Conservation (phyloP, 2,888 invertebrate genomes). For the Cheiracanthium punctorium region DNA sequence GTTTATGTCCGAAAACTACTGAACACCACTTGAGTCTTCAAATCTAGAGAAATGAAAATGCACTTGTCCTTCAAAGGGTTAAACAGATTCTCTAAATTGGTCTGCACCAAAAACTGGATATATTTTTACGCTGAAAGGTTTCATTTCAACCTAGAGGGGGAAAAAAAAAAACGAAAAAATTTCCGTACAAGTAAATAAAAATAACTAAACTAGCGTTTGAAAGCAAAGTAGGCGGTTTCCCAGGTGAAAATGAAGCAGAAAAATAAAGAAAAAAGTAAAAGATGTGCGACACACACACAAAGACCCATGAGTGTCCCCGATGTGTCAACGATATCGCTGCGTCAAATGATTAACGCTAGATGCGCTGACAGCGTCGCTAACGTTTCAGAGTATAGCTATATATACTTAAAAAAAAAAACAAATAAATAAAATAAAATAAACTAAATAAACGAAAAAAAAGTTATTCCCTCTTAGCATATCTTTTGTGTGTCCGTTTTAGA, state of each 20-base stretch:
- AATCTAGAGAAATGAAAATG: too few species aligned
- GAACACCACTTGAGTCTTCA: too few species aligned
- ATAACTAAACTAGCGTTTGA: background rate
- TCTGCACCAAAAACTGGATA: too few species aligned
- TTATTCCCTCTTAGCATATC: background rate
- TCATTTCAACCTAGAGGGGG: too few species aligned
- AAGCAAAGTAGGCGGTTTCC: background rate
- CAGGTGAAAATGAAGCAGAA: background rate
- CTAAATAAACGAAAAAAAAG: too few species aligned
- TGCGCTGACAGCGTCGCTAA: slow-evolving; percentile 39
- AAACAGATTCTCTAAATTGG: too few species aligned
- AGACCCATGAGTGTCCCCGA: slow-evolving; percentile 40
- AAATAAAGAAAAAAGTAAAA: background rate
- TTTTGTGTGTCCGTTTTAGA: background rate
- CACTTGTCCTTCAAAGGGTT: too few species aligned
- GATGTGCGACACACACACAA: too few species aligned
- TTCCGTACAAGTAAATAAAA: background rate
- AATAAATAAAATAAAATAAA: background rate
- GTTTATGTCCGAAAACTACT: too few species aligned
- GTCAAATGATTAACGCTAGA: slow-evolving; percentile 52
- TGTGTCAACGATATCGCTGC: slow-evolving; percentile 50
- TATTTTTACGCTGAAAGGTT: too few species aligned
- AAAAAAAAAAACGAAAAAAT: too few species aligned
- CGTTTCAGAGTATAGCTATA: too few species aligned
- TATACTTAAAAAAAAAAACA: slow-evolving; percentile 41